Evolutionary conservation across 2,888 invertebrate genomes (phyloP), one percentile per base, ranked within the genome.

Genomic region (Thyatira batis): DNA sequence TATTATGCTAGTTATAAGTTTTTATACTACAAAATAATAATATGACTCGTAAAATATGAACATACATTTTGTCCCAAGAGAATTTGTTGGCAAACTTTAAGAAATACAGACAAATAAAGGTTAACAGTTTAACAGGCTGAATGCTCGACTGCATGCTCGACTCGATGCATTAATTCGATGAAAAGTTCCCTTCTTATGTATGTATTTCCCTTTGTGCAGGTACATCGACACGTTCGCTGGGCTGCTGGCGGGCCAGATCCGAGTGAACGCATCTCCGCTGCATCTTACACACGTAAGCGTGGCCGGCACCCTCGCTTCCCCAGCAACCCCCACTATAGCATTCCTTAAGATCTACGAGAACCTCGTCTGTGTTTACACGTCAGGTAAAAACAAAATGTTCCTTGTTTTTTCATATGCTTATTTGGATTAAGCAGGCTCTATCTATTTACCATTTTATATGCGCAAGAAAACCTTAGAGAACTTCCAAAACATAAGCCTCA

Each of bases 201-300:
- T n/a, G n/a, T n/a, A n/a, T 51, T 20, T 28, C 23, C 23, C 6
- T 4, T 11, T 39, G 13, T 17, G 11, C 93, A 97, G 98, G 87
- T 98, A 98, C 90, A 95, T 98, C 67, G 96, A 96, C 79, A 98
- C 98, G 82, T 98, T 98, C 87, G 95, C 97, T 51, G 98, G 98
- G 1, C 92, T 98, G 49, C 93, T 98, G 53, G 97, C 97, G 5
- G 98, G 98, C 45, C 95, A 96, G 77, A 96, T 98, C 76, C 94
- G 96, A 71, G 97, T 98, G 83, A 98, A 97, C 88, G 95, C 97
- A 50, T 95, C 96, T 48, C 96, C 98, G 1, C 91, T 98, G 30
- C 96, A 96, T 82, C 93, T 98, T 60, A 97, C 97, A 53, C 97
- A 97, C 82, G 95, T 98, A 57, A 95, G 96, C 58, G 95, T 98